Conservation (phyloP, 2,888 invertebrate species). For the Creontiades dilutus region DNA sequence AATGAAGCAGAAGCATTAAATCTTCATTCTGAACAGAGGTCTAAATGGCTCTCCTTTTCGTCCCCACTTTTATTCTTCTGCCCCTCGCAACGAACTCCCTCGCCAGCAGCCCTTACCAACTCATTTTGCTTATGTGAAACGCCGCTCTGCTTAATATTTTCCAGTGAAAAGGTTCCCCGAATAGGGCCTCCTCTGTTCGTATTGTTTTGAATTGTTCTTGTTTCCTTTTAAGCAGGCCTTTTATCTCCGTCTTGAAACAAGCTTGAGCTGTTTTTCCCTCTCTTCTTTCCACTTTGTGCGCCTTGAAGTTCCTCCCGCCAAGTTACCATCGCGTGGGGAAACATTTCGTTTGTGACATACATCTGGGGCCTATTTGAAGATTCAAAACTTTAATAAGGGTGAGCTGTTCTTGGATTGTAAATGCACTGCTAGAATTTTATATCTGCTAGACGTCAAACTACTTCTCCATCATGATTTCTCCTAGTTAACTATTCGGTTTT, state of each 20-base stretch:
- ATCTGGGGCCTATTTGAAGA: background rate
- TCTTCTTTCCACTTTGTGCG: background rate
- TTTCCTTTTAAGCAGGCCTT: background rate
- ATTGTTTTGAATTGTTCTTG: background rate
- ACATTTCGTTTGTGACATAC: background rate
- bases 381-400: background rate
- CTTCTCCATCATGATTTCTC: too few species aligned
- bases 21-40: slow-evolving; percentile 14
- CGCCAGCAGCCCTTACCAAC: background rate
- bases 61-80: background rate
- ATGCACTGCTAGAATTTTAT: background rate
- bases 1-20: slow-evolving; percentile 14
- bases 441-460: too few species aligned
- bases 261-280: background rate
- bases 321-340: background rate
- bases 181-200: background rate
- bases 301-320: background rate
- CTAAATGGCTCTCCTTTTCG: slow-evolving; percentile 20
- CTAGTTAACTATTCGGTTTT: too few species aligned
- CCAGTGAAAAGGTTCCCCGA: background rate
- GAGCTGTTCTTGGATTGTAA: background rate
- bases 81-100: background rate
- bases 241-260: background rate
- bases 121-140: slow-evolving; percentile 8
- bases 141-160: background rate